Evolutionary conservation across 2,888 invertebrate genomes (phyloP), one percentile per base, ranked within the genome.

Genomic region (Melanophora roralis): DNA sequence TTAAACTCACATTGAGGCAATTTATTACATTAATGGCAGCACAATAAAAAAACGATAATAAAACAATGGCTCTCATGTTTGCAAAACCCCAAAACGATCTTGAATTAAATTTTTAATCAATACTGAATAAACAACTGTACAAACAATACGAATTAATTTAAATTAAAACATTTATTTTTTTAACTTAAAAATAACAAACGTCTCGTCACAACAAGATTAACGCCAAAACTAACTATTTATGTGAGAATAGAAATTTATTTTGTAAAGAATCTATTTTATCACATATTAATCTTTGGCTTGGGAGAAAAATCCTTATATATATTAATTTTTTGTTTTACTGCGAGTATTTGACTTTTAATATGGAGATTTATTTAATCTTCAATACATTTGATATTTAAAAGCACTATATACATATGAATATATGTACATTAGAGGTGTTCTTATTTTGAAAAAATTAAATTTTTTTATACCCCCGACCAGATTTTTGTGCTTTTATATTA

Each of bases 1-100:
- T 19, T n/a, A 14, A 72, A 80, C 80, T 80, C 64, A 80, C 80
- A 73, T 76, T 76, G 53, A 67, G 53, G 65, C 75, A 75, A 45
- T 45, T 60, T 40, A 65, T 40, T 40, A 65, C 53, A 79, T 57
- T 71, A 57, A 57, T 68, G 36, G 57, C 34, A 21, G 19, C 62
- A 64, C 72, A 67, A 16, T 11, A 76, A 72, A 51, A n/a, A 57
- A 72, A 34, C 14, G 45, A 68, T 47, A 73, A 45, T 12, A 64
- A 68, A 59, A 73, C 47, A 73, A 72, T 16, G 9, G 51, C 72
- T 59, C 64, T 76, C 80, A 80, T 76, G 72, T 53, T 62, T 40
- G 23, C n/a, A 34, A 21, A 7, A 57, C 27, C 14, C 14, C 8
- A 36, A 38, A 12, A 21, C 45, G 38, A 59, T 60, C 12, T 49